Conservation (phyloP, 2,113 vertebrate genomes). For the Oreotrochilus melanogaster region DNA sequence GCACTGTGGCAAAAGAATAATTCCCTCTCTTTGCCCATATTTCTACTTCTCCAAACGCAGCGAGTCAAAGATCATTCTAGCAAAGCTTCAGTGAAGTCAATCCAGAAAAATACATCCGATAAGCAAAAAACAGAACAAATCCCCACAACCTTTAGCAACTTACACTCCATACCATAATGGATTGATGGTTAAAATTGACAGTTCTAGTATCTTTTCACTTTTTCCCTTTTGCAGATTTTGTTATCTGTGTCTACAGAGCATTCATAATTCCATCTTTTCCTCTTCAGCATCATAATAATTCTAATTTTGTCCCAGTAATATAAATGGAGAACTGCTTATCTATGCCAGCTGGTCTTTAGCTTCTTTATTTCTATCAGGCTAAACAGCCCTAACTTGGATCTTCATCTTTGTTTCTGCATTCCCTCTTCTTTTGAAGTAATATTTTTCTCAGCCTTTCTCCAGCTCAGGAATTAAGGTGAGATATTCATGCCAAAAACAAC, state of each 20-base stretch:
- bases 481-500: background rate
- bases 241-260: background rate
- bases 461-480: background rate
- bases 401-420: background rate
- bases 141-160: background rate
- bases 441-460: background rate
- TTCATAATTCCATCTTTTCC: background rate
- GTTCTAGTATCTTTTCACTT: background rate
- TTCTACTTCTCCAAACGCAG: background rate
- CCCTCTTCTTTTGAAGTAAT: background rate
- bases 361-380: background rate
- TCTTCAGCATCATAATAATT: background rate
- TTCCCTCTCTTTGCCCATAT: background rate
- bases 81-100: background rate
- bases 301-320: background rate
- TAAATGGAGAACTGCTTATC: background rate
- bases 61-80: slow-evolving; percentile 1
- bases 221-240: background rate
- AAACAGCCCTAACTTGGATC: background rate
- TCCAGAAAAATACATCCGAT: background rate
- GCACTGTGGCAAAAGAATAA: background rate
- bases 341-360: background rate
- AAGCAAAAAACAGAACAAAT: background rate
- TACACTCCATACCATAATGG: background rate
- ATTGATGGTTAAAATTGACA: background rate